Evolutionary conservation across 35 echinoderm and acorn worm genomes (phyloP), one percentile per base, ranked within the genome.

Genomic region (Diadema setosum): DNA sequence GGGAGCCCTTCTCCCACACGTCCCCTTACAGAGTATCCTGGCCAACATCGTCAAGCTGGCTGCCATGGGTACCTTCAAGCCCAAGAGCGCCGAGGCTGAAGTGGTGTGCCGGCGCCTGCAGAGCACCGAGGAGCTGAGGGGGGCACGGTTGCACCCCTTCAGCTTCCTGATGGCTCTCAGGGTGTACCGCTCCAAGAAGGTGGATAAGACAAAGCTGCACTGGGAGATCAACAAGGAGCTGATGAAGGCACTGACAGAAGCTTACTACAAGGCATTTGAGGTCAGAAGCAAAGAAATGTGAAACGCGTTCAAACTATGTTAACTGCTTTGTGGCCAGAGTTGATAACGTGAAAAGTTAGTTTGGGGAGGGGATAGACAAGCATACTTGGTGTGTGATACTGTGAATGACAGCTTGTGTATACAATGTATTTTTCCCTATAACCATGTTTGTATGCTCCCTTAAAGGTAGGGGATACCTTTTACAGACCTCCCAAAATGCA

Each of bases 181-280:
- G 29, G 85, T 81, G 23, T 98, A 98, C 83, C 70, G 85, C 31
- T 45, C 89, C 4, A 87, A 83, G 42, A 97, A 90, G 85, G 88
- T 84, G 18, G 80, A 90, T 3, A 98, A 94, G 81, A 89, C 80
- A 5, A 98, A 94, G 45, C 21, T 94, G 23, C 87, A 70, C 17
- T 98, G 96, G 96, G 63, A 14, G 33, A 49, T 75, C 67, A 92
- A 94, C 31, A 45, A 88, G 37, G 15, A 48, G n/a, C 84, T 98
- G 20, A 17, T 91, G 25, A 58, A 94, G 12, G 92, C 89, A 2
- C 33, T 98, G 55, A 89, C 94, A 30, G 42, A 82, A 43, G 96
- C 96, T n/a, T 85, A 94, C 75, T 70, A 91, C 46, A 87, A 36
- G 49, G 86, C 96, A 2, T 98, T 98, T 82, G 91, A 98, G 96